Percentiles rank a stretch among this genome's conserved stretches.
Evolutionary conservation across 2,888 invertebrate genomes (phyloP).

Genomic region (Heterodera filipjevi): DNA sequence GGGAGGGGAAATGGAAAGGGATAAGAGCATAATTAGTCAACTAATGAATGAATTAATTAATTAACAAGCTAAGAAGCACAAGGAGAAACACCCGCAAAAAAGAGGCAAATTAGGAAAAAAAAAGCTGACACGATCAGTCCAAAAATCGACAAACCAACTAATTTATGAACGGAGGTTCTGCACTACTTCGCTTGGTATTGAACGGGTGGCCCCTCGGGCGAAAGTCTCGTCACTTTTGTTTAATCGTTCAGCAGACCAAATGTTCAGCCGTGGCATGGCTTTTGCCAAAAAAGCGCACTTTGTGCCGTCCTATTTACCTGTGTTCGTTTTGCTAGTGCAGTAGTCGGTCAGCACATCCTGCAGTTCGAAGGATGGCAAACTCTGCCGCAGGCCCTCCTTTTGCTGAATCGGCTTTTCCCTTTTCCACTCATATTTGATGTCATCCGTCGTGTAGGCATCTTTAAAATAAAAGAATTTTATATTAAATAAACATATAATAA

Average conservation of each 20-base stretch:
- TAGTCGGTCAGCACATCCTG: conserved; percentile 93
- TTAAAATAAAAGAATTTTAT: conserved; percentile 15
- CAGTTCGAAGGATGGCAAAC: conserved; percentile 85
- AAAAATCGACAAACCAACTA: not conserved
- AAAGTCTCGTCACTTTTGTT: not conserved
- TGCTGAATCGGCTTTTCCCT: conserved; percentile 88
- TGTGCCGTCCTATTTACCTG: conserved; percentile 72
- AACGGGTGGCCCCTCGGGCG: too few species aligned
- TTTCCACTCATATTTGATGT: conserved; percentile 94
- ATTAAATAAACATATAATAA: too few species aligned
- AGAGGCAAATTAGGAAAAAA: not conserved
- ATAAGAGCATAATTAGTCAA: not conserved
- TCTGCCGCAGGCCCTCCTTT: conserved; percentile 71
- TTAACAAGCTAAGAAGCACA: too few species aligned
- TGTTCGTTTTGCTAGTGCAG: conserved; percentile 94
- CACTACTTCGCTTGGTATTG: not conserved
- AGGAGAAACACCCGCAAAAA: conserved; percentile 13
- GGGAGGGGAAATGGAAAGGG: not conserved
- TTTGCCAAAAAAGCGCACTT: too few species aligned
- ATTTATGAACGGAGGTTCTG: not conserved
- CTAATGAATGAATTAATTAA: too few species aligned
- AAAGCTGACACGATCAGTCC: conserved; percentile 31
- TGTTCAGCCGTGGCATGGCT: too few species aligned
- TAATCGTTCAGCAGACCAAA: not conserved
- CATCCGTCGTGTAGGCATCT: conserved; percentile 93